Percentiles rank a stretch among this genome's conserved stretches.
Evolutionary conservation across 1,140 invertebrate species (phyloP).

Genomic region (Elymnias hypermnestra): DNA sequence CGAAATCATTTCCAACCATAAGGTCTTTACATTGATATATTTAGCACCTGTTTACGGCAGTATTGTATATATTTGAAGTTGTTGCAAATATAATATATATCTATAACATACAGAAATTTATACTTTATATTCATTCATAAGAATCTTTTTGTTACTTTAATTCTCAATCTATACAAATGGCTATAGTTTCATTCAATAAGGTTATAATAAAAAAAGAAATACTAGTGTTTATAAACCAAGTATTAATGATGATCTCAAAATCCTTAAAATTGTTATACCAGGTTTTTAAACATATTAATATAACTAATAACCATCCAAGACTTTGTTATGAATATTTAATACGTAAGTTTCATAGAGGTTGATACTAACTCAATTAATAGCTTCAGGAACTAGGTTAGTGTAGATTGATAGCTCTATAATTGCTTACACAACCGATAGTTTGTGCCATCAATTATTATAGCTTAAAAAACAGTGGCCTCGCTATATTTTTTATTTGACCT

Average conservation of each 20-base stretch:
- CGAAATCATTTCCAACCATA: conserved; percentile 28
- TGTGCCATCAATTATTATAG: not conserved
- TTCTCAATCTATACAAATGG: too few relatives aligned
- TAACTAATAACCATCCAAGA: not conserved
- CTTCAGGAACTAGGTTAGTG: conserved; percentile 13
- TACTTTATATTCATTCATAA: too few relatives aligned
- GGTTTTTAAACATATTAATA: not conserved
- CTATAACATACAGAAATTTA: too few relatives aligned
- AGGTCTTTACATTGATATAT: conserved; percentile 14
- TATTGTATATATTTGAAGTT: conserved; percentile 16
- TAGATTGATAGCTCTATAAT: conserved; percentile 2
- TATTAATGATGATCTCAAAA: too few relatives aligned
- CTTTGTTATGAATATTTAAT: not conserved
- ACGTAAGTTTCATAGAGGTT: not conserved
- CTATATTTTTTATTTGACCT: too few relatives aligned
- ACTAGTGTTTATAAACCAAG: too few relatives aligned
- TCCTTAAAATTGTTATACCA: too few relatives aligned
- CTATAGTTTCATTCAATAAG: too few relatives aligned
- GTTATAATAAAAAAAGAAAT: too few relatives aligned
- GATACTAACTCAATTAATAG: conserved; percentile 10
- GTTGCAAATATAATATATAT: too few relatives aligned
- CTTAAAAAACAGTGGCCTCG: not conserved
- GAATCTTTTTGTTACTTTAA: too few relatives aligned
- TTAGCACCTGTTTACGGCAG: not conserved
- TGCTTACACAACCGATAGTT: conserved; percentile 2